phyloP scores from a whole-genome alignment of 2,888 invertebrate genomes.

The Agrotis clavis region DNA sequence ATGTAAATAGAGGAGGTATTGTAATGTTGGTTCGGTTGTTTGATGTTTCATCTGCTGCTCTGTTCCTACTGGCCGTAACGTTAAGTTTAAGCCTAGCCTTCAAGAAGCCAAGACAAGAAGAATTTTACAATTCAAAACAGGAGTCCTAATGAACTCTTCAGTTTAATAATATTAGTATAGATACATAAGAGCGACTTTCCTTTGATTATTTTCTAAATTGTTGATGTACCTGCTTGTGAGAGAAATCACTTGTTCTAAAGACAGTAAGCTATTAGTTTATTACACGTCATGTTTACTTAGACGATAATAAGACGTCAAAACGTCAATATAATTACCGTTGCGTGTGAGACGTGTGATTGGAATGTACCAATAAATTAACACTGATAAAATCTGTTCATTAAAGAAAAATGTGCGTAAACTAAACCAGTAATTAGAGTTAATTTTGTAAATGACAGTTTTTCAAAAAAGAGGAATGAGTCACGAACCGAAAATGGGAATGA shows the following conservation, averaged over 20 bases:
- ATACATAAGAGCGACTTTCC: neutral
- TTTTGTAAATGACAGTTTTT: neutral
- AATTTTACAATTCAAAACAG: no score
- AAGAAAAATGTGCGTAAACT: conserved; percentile 22
- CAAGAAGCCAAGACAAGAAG: no score
- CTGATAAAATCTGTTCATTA: conserved; percentile 6
- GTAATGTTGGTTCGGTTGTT: no score
- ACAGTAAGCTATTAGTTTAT: conserved; percentile 14
- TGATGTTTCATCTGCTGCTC: no score
- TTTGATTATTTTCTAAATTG: neutral
- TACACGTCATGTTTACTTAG: conserved; percentile 33
- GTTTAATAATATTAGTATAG: no score
- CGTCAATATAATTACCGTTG: conserved; percentile 48
- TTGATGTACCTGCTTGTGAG: neutral
- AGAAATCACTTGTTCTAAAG: conserved; percentile 25
- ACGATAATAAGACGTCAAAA: conserved; percentile 39
- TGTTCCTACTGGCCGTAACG: no score
- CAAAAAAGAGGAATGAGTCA: neutral
- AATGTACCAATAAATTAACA: conserved; percentile 41
- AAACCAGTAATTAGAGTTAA: conserved; percentile 8
- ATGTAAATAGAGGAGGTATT: neutral
- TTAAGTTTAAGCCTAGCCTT: no score
- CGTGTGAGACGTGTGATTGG: conserved; percentile 33
- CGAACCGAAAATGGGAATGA: neutral
- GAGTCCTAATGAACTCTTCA: no score